Conservation (phyloP, 1,140 invertebrate species). For the Brachionus paranguensis region DNA sequence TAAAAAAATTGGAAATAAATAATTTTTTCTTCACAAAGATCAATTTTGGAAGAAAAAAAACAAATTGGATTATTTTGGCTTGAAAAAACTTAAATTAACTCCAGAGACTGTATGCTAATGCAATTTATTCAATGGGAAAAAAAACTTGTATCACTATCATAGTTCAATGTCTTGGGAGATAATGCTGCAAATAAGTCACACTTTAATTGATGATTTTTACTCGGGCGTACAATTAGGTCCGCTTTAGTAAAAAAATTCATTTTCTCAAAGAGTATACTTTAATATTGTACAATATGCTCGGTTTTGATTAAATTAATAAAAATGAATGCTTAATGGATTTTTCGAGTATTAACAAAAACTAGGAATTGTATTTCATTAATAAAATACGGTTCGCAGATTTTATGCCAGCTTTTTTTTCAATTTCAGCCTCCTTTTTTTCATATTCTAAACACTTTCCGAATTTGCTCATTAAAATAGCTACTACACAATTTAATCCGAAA, state of each 20-base stretch:
- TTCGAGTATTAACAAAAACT: not conserved
- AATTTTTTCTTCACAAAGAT: not conserved
- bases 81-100: not conserved
- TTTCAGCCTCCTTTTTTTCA: not conserved
- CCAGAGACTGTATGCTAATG: not conserved
- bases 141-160: not conserved
- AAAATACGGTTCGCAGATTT: slow-evolving; percentile 16
- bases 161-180: not conserved
- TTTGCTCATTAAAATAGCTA: not conserved
- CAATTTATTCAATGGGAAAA: not conserved
- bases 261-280: not conserved
- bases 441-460: not conserved
- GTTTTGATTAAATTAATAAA: slow-evolving; percentile 11
- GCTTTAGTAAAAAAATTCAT: not conserved
- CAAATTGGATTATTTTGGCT: not conserved
- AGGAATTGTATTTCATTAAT: not conserved
- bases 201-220: slow-evolving; percentile 9
- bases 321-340: slow-evolving; percentile 22
- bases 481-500: not conserved
- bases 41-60: not conserved
- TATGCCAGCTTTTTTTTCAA: not conserved
- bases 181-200: not conserved
- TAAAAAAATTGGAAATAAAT: not conserved
- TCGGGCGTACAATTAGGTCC: not conserved
- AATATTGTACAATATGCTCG: not conserved